Base-by-base conservation (phyloP, 2,888 invertebrate species). In the Phyto melanocephala region DNA sequence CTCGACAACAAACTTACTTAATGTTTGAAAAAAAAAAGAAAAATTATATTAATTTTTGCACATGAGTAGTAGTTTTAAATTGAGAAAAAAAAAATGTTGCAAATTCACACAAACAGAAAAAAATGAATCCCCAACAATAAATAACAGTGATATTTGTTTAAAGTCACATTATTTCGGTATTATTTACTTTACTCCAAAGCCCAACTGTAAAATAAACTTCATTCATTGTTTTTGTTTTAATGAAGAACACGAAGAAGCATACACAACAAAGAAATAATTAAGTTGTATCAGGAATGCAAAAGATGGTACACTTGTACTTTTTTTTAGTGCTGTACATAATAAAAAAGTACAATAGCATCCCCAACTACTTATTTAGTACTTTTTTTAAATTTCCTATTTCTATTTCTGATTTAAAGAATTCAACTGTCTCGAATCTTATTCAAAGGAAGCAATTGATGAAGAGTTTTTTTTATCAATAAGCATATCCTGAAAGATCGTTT, bases 21-120 rank as follows among this genome's bases (percentile, higher is more conserved):
- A 54, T 62, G 62, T 70, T 54, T 5, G 6, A 28, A 6, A 3
- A 28, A 28, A 28, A 28, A 3, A 28, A 28, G 28, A 76, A 81
- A 80, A 81, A 84, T 77, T 72, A 76, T 68, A 84, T 67, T 79
- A 81, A 81, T 72, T 79, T 84, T 65, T 67, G 80, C 81, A 76
- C 82, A 67, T 37, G 56, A 28, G 24, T 15, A 40, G 37, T 37
- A 35, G 37, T 24, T 22, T 60, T 71, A 15, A 56, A 67, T 8
- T 17, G n/a, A 24, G 6, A 62, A 37, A 40, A 68, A 52, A 47
- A 47, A 54, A 40, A 47, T 52, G 17, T 47, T 47, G 42, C 42
- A 33, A 42, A 75, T 37, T 28, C 22, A 40, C 56, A 42, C 8
- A 20, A 2, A 17, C 42, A n/a, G 17, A 8, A 45, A 28, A 22